Base-by-base conservation (phyloP, 53 echinoderm and acorn worm species). In the Henricia sp. region DNA sequence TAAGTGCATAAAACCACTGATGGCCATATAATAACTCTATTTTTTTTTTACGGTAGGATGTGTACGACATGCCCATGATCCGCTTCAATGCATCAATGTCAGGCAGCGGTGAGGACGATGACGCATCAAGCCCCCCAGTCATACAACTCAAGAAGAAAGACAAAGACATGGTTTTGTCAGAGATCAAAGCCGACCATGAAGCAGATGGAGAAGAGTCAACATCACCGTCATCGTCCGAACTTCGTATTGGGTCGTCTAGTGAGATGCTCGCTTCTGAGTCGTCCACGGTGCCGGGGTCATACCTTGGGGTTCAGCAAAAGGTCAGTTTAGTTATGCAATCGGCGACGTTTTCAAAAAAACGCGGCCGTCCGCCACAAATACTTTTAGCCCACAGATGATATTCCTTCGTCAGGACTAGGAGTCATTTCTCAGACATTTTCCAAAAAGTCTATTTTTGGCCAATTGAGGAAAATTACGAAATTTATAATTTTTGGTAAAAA, bases 31-130 rank as follows among this genome's bases (percentile, higher is more conserved):
- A n/a, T n/a, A n/a, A n/a, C n/a, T n/a, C n/a, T 9, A 59, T 14
- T 9, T 20, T 41, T 3, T 21, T 5, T 66, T 24, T 36, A 17
- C 36, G 36, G 33, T 77, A 95, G 95, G 95, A 95, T 36, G 88
- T 90, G 38, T 95, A 92, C 66, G 95, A 95, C 83, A 95, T 95
- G 95, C 92, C 95, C n/a, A 92, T 95, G 95, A 95, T 95, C 50
- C 90, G 90, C 64, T 87, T 90, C 64, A 86, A 91, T 36, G 71
- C 83, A 0, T 84, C 85, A 0, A 60, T 29, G 46, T 54, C 60
- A 16, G 72, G 60, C 16, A 33, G 57, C 27, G 69, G 32, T 2
- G 78, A 88, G 21, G 82, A 88, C 46, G 88, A 88, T 52, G 88
- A 88, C 4, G 46, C 68, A 20, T 56, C 62, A 8, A 60, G 62